Conservation (phyloP, 2,113 vertebrate species). For the Neomonachus schauinslandi region DNA sequence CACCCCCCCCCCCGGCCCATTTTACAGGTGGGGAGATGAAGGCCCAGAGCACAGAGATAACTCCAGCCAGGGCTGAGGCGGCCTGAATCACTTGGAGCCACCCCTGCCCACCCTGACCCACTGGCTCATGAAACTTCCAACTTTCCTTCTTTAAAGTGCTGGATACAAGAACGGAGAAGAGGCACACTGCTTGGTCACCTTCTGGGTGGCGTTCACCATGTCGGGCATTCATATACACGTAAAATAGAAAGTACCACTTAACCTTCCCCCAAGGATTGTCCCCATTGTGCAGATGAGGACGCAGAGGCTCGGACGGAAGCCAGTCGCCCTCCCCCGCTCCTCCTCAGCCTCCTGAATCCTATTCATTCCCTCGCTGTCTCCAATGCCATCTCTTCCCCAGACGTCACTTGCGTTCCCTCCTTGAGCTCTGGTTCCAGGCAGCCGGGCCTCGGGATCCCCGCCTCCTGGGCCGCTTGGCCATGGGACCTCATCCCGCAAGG, state of each 20-base stretch:
- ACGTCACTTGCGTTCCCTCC: background rate
- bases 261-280: background rate
- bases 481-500: rapidly evolving
- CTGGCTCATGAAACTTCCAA: background rate
- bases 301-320: background rate
- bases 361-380: background rate
- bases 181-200: no score
- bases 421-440: background rate
- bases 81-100: background rate
- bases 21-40: background rate
- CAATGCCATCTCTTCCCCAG: background rate
- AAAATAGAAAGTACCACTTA: background rate
- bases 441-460: background rate
- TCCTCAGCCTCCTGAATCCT: background rate
- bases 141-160: background rate
- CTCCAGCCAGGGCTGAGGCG: background rate
- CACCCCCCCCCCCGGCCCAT: background rate
- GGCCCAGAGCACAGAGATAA: background rate
- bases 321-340: background rate
- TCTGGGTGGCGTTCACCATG: background rate
- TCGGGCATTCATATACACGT: rapidly evolving
- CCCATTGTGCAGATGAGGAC: background rate
- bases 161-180: background rate
- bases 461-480: rapidly evolving
- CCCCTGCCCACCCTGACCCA: background rate